Conservation (phyloP, 2,113 vertebrate species). For the Ibidorhyncha struthersii region DNA sequence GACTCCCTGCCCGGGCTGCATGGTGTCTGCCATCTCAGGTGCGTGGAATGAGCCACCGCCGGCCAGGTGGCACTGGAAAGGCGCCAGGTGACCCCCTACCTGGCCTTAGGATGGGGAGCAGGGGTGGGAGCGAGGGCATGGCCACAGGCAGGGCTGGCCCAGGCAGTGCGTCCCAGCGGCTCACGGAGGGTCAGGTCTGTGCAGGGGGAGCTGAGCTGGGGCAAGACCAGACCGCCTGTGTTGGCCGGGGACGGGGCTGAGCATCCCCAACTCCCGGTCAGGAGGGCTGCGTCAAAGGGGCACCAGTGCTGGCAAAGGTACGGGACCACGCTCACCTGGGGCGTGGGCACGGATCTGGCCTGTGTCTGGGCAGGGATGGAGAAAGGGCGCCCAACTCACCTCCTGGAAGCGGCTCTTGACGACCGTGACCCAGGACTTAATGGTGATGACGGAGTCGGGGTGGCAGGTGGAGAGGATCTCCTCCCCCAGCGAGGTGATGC, state of each 20-base stretch:
- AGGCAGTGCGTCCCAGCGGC: accelerated
- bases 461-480: conserved; percentile 84
- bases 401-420: conserved; percentile 86
- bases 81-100: accelerated
- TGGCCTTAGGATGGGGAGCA: no score
- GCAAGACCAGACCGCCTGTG: no score
- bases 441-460: conserved; percentile 82
- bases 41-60: not conserved
- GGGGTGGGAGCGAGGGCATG: not conserved
- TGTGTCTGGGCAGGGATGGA: accelerated
- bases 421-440: conserved; percentile 87
- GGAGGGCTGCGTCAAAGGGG: not conserved
- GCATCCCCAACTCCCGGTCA: not conserved
- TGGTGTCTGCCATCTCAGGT: accelerated
- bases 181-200: not conserved
- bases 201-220: no score
- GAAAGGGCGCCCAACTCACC: conserved; percentile 46
- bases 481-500: conserved; percentile 80
- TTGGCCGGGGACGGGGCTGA: accelerated
- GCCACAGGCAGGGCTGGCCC: accelerated
- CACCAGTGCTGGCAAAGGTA: accelerated
- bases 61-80: accelerated
- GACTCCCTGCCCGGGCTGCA: not conserved
- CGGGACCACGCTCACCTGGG: accelerated
- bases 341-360: accelerated